phyloP scores from a whole-genome alignment of 1,140 invertebrate species.

The Ruditapes philippinarum region DNA sequence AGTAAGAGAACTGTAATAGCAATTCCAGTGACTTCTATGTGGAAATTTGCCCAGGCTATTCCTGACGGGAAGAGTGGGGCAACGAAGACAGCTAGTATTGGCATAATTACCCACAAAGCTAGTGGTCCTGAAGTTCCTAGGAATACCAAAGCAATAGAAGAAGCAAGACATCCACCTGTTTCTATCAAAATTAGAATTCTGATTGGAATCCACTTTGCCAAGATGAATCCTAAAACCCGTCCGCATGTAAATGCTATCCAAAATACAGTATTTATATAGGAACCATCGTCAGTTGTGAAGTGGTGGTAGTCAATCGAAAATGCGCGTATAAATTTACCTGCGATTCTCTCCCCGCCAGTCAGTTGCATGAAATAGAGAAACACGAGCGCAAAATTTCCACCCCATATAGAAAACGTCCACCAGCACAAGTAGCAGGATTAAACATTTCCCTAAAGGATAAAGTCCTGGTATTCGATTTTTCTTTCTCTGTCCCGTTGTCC shows the following conservation, averaged over 20 bases:
- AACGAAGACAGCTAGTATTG: conserved; percentile 71
- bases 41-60: conserved; percentile 74
- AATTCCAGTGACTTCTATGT: conserved; percentile 73
- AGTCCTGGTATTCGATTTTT: not conserved
- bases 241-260: conserved; percentile 78
- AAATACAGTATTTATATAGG: conserved; percentile 74
- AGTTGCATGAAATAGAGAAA: conserved; percentile 75
- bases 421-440: conserved; percentile 74
- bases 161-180: conserved; percentile 62
- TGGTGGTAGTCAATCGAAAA: conserved; percentile 72
- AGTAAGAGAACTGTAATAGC: conserved; percentile 73
- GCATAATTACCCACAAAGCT: conserved; percentile 71
- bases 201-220: conserved; percentile 72
- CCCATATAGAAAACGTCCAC: conserved; percentile 69
- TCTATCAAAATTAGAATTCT: conserved; percentile 75
- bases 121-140: conserved; percentile 59
- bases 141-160: conserved; percentile 66
- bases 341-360: conserved; percentile 75
- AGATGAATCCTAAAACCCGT: conserved; percentile 69
- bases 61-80: conserved; percentile 74
- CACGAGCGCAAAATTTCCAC: conserved; percentile 72
- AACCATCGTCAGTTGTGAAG: conserved; percentile 70
- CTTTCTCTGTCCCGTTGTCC: not conserved
- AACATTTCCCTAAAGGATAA: conserved; percentile 67
- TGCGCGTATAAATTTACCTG: conserved; percentile 75